These are phyloP conservation scores for Naso thynnoides DNA, from an alignment of 2,797 vertebrate genomes.

Conservation along the genomic window DNA sequence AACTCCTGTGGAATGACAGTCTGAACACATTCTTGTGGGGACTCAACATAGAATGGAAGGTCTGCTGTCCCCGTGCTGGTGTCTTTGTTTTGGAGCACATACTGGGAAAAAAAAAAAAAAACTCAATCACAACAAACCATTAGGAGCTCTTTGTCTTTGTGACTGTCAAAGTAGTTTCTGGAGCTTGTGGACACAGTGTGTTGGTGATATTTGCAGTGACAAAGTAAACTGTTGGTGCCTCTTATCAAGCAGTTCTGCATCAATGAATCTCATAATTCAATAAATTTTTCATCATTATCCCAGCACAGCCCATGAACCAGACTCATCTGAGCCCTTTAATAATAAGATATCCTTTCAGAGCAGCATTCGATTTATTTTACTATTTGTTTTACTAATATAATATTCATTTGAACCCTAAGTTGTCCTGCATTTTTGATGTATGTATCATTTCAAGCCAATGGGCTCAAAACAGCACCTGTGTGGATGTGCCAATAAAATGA, in stretches of 20 bases:
- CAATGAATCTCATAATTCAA: not conserved
- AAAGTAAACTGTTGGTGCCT: not conserved
- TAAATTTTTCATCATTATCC: slow-evolving; percentile 20
- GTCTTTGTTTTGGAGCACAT: not conserved
- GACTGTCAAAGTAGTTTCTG: not conserved
- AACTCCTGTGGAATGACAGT: slow-evolving; percentile 42
- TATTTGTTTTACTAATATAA: not conserved
- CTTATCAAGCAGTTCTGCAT: not conserved
- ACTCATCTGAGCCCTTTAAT: slow-evolving; percentile 2
- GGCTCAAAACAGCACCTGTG: no score
- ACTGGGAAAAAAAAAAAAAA: slow-evolving; percentile 2
- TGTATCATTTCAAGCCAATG: no score
- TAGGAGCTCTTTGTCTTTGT: not conserved
- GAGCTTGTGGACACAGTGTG: not conserved
- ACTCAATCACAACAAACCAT: slow-evolving; percentile 6
- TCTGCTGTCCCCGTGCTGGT: not conserved
- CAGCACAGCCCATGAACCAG: slow-evolving; percentile 4
- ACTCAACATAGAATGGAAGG: not conserved
- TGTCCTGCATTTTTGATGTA: no score
- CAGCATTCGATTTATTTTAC: not conserved
- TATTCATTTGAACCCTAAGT: no score
- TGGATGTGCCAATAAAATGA: no score
- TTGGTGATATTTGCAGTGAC: not conserved
- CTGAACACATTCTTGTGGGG: slow-evolving; percentile 22
- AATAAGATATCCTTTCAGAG: slow-evolving; percentile 19